Base-by-base conservation (phyloP, 2,113 vertebrate species). In the Callorhinus ursinus region DNA sequence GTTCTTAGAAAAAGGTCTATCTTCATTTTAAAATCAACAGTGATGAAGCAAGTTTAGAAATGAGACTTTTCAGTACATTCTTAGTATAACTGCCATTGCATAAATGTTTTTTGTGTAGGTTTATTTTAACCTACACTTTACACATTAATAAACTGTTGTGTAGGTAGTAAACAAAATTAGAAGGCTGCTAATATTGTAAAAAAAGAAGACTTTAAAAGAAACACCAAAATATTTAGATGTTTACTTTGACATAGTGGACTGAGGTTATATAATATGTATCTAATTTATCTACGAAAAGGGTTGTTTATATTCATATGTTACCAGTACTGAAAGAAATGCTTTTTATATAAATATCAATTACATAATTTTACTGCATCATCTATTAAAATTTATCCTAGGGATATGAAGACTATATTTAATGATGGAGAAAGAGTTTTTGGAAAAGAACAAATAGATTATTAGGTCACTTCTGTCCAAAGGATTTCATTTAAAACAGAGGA, bases 101-200 rank as follows among this genome's bases (percentile, higher is more conserved):
- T 82, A 49, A 76, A 85, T 90, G 63, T n/a, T 6, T 74, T 90
- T 74, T 28, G 59, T 88, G 85, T 42, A 95, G 88, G 7, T 74
- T 97, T 96, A 82, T 97, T 98, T 97, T 84, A 97, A 95, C 67
- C 59, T 36, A 97, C 63, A n/a, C 26, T 96, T 97, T 97, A 89
- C 72, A 95, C 92, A 80, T 84, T 96, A 97, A 91, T 96, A 96
- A 97, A 97, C 93, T 98, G 84, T 81, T 89, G 88, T 26, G 33
- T 94, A 80, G 63, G 82, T 80, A 80, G 69, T 51, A 74, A 90
- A 79, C 55, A 93, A 92, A 94, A 72, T 69, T 94, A 91, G 69
- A 95, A 72, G 39, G 24, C 59, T 97, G 67, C 49, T 97, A 72
- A 81, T 76, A 83, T 95, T 98, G 46, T 74, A 96, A 91, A 88